phyloP scores from a whole-genome alignment of 2,797 vertebrate species.

The Sphenopsis melanotis region DNA sequence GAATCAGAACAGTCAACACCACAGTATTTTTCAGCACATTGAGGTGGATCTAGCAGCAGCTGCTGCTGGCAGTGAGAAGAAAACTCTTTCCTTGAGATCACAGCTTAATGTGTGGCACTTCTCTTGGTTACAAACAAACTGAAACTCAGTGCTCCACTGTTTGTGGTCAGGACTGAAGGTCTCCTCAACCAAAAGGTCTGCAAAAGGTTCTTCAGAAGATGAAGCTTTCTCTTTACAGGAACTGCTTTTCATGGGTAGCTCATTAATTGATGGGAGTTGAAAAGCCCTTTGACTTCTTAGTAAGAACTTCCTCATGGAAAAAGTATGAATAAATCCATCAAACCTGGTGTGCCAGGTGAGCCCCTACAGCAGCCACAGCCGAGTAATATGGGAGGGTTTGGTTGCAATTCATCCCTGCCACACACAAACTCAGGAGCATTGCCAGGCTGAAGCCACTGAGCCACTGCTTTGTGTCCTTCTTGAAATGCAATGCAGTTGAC shows the following conservation, averaged over 20 bases:
- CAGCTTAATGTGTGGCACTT: neutral
- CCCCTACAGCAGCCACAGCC: slow-evolving; percentile 73
- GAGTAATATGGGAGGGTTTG: slow-evolving; percentile 88
- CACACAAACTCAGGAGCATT: slow-evolving; percentile 84
- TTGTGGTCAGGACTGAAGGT: neutral
- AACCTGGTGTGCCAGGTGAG: slow-evolving; percentile 88
- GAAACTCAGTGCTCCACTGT: neutral
- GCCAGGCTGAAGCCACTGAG: slow-evolving; percentile 83
- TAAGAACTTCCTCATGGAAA: neutral
- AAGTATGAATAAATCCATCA: neutral
- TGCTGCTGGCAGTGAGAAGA: neutral
- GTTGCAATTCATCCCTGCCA: slow-evolving; percentile 79
- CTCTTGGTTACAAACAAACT: neutral
- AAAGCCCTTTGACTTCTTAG: neutral
- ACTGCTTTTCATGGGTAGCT: neutral
- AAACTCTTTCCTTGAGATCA: neutral
- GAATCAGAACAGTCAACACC: neutral
- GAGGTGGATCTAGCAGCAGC: neutral
- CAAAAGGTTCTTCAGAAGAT: neutral
- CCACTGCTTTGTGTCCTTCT: slow-evolving; percentile 89
- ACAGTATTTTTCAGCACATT: neutral
- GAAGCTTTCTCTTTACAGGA: neutral
- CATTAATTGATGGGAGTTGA: neutral
- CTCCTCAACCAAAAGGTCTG: neutral
- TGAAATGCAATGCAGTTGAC: slow-evolving; percentile 89